These are phyloP conservation scores for Atractosteus spatula DNA, from an alignment of 2,113 vertebrate genomes.

Conservation along the genomic window DNA sequence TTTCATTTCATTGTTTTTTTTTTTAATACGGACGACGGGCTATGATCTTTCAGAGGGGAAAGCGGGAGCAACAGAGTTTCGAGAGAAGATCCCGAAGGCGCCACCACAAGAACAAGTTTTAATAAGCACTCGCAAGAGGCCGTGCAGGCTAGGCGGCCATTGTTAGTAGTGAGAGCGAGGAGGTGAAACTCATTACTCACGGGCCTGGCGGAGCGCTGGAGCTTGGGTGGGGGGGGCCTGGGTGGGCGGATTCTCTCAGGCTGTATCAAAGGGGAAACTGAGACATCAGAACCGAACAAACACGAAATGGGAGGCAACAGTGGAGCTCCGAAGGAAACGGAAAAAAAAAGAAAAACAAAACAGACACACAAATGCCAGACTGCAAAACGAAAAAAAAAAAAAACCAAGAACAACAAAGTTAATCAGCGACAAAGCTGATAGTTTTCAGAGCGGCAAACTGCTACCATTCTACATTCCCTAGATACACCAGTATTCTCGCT, in stretches of 20 bases:
- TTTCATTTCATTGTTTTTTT: too few species aligned
- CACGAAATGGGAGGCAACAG: neutral
- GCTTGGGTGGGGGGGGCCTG: slow-evolving; percentile 73
- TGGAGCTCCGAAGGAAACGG: neutral
- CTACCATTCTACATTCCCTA: too few species aligned
- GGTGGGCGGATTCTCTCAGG: slow-evolving; percentile 65
- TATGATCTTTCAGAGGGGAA: too few species aligned
- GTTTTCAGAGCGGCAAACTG: too few species aligned
- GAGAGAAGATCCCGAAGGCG: neutral
- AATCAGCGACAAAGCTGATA: too few species aligned
- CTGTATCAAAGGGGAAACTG: slow-evolving; percentile 62
- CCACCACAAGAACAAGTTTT: neutral
- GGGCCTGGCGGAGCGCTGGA: slow-evolving; percentile 68
- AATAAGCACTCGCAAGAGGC: neutral
- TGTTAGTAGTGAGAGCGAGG: slow-evolving; percentile 26
- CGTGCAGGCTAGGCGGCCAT: neutral
- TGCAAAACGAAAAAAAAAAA: too few species aligned
- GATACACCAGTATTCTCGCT: too few species aligned
- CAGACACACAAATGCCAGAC: too few species aligned
- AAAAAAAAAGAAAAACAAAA: neutral
- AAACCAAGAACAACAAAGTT: too few species aligned
- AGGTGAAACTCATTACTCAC: slow-evolving; percentile 70
- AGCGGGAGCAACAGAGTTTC: neutral
- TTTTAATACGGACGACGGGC: too few species aligned
- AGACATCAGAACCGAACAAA: neutral